Evolutionary conservation across 1,140 invertebrate genomes (phyloP), one percentile per base, ranked within the genome.

Genomic region (Leptopilina boulardi): DNA sequence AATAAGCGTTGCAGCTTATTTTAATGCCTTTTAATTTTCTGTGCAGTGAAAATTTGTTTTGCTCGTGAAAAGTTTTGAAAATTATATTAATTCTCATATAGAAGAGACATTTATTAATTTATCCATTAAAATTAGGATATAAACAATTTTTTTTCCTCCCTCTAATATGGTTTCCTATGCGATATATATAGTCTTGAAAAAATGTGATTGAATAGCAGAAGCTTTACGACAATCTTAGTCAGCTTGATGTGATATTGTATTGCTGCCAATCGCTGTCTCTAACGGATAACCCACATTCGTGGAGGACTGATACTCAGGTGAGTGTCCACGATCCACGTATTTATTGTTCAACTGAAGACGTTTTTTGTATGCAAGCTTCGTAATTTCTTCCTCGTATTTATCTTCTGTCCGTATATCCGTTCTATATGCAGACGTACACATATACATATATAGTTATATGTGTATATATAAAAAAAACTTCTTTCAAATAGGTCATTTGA

Each of bases 221-320:
- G 11, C 42, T 47, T 47, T 13, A 47, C 47, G 47, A 51, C n/a
- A 51, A 51, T 51, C 47, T 51, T 18, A 51, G 47, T 47, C n/a
- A 47, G 13, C 42, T 47, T n/a, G n/a, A 51, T 51, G 47, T n/a
- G 47, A 51, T 18, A 51, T 51, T 51, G 72, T 78, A 75, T 78
- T 75, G 75, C 77, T 80, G 82, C 81, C 83, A 81, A 84, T 83
- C 74, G 76, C 42, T 44, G 80, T 79, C 73, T 84, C 80, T 86
- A 86, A 86, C 85, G 85, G 85, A 84, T 87, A 85, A 83, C 85
- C 85, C 84, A 87, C 83, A 85, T 86, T 80, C 78, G 56, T 82
- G 23, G 66, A 83, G 23, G 56, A 79, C 79, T 83, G 79, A 86
- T 85, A 84, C 81, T 77, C 76, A 78, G 66, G 74, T 78, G 74